Evolutionary conservation across 2,113 vertebrate genomes (phyloP).

Genomic region (Ochotona princeps): DNA sequence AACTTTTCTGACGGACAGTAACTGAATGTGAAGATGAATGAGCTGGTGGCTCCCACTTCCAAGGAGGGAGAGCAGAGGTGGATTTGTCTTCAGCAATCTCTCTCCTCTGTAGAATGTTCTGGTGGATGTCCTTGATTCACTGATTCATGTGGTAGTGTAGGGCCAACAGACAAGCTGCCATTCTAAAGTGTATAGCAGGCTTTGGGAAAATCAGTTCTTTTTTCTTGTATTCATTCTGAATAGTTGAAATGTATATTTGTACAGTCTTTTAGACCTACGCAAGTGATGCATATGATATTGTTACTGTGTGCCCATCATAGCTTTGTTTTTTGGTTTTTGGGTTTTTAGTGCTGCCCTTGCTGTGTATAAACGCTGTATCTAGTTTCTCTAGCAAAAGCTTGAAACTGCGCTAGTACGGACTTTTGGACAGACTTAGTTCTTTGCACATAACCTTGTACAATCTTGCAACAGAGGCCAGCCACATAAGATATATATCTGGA

Average conservation of each 20-base stretch:
- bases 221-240: constrained; percentile 94
- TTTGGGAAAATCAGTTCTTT: constrained; percentile 86
- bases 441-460: constrained; percentile 95
- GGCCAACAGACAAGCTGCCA: constrained; percentile 86
- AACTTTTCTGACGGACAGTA: constrained; percentile 82
- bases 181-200: constrained; percentile 88
- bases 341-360: constrained; percentile 94
- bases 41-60: constrained; percentile 83
- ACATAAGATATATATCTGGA: constrained; percentile 89
- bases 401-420: constrained; percentile 93
- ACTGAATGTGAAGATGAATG: constrained; percentile 83
- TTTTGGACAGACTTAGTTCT: constrained; percentile 92
- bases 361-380: constrained; percentile 96
- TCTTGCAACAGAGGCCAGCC: constrained; percentile 90
- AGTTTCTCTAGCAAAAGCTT: constrained; percentile 94
- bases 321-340: constrained; percentile 83
- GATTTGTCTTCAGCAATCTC: constrained; percentile 82
- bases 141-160: constrained; percentile 86
- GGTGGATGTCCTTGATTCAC: constrained; percentile 83
- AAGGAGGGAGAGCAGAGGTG: constrained; percentile 85
- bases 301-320: constrained; percentile 93
- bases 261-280: constrained; percentile 99
- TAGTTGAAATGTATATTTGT: constrained; percentile 98
- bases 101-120: constrained; percentile 84
- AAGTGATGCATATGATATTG: constrained; percentile 92